Base-by-base conservation (phyloP, 92 coral and sea anemone species). In the Umimayanthus kanabou region DNA sequence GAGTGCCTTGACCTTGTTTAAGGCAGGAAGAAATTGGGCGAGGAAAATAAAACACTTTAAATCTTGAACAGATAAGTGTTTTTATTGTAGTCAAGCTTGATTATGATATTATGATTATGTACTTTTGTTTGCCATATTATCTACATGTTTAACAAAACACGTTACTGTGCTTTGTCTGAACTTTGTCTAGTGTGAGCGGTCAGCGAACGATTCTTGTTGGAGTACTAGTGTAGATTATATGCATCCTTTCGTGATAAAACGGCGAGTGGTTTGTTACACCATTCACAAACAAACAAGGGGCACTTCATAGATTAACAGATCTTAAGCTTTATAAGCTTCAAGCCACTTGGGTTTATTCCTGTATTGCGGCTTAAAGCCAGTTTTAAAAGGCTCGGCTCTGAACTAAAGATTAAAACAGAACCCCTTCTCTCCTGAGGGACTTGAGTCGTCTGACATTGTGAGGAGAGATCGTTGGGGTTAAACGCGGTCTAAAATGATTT, bases 301-400 rank as follows among this genome's bases (percentile, higher is more conserved):
- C 77, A 83, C 87, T 83, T 83, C 45, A 70, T 69, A 83, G 87
- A 83, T 83, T 83, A 83, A 78, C 78, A 29, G 87, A 70, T 83
- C 87, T 45, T 83, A 83, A 83, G 74, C 87, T 70, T 70, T 69
- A 70, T 70, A 3, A 67, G 33, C 65, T 73, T 70, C 77, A 33
- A 65, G 26, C 87, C 87, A 83, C 87, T 83, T 83, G 53, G 87
- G 8, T 25, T 18, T 70, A 7, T 25, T 83, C 58, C 20, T 83
- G 30, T 69, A 83, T 43, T 83, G 87, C 77, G 25, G 77, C 87
- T 69, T 69, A 83, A 39, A 30, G 43, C 40, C 61, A 83, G 42
- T 42, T 73, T 83, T 26, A 40, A 42, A 28, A 70, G 67, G 77
- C 47, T 73, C 78, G 87, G 79, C 43, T 69, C 40, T 83, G 77